Evolutionary conservation across 1,140 invertebrate genomes (phyloP).

Genomic region (Trialeurodes vaporariorum): DNA sequence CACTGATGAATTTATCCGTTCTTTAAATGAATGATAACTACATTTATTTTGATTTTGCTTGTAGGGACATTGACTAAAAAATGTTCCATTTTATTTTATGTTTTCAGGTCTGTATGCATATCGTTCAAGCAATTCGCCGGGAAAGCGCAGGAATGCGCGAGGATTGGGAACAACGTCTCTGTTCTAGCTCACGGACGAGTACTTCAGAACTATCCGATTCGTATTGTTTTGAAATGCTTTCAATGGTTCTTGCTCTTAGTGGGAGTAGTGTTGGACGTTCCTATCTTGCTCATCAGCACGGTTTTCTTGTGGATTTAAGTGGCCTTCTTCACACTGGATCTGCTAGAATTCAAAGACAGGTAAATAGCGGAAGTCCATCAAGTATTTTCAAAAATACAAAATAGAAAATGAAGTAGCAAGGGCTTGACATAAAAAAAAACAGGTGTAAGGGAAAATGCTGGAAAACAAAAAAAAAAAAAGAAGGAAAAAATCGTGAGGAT

Average conservation of each 20-base stretch:
- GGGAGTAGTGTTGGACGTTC: constrained; percentile 80
- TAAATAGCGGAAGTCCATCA: constrained; percentile 26
- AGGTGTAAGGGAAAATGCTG: too few species aligned
- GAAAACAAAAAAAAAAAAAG: too few species aligned
- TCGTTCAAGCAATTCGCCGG: constrained; percentile 82
- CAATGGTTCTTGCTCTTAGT: constrained; percentile 85
- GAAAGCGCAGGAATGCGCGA: constrained; percentile 74
- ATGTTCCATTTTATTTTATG: too few species aligned
- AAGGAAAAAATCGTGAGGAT: too few species aligned
- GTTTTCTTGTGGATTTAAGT: constrained; percentile 70
- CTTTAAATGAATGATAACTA: too few species aligned
- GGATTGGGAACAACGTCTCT: constrained; percentile 64
- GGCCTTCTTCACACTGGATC: constrained; percentile 86
- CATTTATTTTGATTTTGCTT: too few species aligned
- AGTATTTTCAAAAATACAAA: too few species aligned
- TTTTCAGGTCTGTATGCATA: constrained; percentile 86
- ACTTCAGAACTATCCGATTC: constrained; percentile 55
- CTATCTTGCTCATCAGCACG: constrained; percentile 80
- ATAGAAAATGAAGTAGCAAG: too few species aligned
- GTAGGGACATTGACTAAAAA: too few species aligned
- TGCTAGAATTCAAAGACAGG: constrained; percentile 86
- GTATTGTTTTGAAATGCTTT: constrained; percentile 96
- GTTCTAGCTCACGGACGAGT: constrained; percentile 33
- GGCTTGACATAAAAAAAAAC: too few species aligned
- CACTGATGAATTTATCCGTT: too few species aligned